Conservation (phyloP, 2,797 vertebrate genomes). For the Falco berigora region DNA sequence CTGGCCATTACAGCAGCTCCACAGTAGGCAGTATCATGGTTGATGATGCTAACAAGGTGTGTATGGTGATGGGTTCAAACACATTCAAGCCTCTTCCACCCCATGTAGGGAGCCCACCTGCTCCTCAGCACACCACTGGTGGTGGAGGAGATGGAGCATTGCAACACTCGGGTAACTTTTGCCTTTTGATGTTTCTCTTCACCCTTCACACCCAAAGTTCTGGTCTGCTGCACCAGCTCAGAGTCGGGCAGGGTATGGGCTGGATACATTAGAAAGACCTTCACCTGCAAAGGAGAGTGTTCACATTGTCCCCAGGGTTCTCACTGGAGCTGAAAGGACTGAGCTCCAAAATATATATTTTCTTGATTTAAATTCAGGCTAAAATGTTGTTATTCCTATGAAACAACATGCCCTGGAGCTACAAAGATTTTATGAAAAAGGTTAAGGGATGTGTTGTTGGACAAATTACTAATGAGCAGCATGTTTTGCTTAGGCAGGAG, state of each 20-base stretch:
- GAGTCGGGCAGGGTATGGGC: not conserved
- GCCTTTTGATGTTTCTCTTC: not conserved
- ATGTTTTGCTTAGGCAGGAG: not conserved
- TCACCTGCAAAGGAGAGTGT: not conserved
- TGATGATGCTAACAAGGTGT: not conserved
- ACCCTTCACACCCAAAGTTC: not conserved
- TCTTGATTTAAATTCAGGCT: slow-evolving; percentile 16
- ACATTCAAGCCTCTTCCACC: not conserved
- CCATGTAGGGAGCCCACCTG: not conserved
- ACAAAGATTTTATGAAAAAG: not conserved
- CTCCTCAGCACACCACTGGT: not conserved
- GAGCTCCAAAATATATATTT: not conserved
- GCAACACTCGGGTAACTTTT: fast-evolving
- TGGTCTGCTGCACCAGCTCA: not conserved
- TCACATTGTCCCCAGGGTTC: not conserved
- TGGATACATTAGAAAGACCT: not conserved
- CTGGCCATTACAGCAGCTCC: not conserved
- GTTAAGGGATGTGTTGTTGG: not conserved
- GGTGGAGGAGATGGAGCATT: not conserved
- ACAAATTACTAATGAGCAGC: not conserved
- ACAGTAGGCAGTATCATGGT: not conserved
- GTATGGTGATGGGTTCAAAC: not conserved
- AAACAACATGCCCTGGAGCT: not conserved
- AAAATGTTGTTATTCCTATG: not conserved
- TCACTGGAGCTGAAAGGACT: not conserved